Conservation (phyloP, 2,113 vertebrate genomes). For the Promerops cafer region DNA sequence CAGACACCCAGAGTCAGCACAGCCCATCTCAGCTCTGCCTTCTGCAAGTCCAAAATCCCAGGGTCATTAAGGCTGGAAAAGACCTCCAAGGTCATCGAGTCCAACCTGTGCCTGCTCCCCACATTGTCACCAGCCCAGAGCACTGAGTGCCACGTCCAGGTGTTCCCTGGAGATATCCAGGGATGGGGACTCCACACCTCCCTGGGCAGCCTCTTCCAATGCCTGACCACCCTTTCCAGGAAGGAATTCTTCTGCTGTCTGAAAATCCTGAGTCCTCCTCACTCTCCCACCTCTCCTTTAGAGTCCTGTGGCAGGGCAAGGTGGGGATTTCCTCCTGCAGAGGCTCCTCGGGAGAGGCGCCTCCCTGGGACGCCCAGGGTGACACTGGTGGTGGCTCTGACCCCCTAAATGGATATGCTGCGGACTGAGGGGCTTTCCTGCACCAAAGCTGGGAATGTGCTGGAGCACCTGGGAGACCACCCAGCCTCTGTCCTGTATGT, state of each 20-base stretch:
- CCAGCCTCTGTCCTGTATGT: neutral
- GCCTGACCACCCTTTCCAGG: neutral
- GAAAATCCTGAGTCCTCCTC: neutral
- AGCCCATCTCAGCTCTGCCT: neutral
- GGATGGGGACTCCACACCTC: neutral
- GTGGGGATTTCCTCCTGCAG: neutral
- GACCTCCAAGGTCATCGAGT: neutral
- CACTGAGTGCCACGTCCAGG: neutral
- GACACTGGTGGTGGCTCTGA: neutral
- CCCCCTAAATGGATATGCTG: rapidly evolving
- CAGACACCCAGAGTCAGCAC: rapidly evolving
- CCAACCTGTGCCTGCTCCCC: neutral
- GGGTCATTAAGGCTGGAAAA: neutral
- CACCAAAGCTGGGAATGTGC: neutral
- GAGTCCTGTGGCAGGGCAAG: neutral
- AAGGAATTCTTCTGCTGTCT: neutral
- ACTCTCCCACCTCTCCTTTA: neutral
- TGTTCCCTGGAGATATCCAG: neutral
- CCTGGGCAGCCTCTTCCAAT: neutral
- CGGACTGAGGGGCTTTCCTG: neutral
- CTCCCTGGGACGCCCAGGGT: neutral
- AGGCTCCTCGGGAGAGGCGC: neutral
- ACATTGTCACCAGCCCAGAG: neutral
- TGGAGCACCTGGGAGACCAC: neutral
- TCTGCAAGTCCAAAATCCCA: neutral